Conservation (phyloP, 2,797 vertebrate species). For the Poecilia gillii region DNA sequence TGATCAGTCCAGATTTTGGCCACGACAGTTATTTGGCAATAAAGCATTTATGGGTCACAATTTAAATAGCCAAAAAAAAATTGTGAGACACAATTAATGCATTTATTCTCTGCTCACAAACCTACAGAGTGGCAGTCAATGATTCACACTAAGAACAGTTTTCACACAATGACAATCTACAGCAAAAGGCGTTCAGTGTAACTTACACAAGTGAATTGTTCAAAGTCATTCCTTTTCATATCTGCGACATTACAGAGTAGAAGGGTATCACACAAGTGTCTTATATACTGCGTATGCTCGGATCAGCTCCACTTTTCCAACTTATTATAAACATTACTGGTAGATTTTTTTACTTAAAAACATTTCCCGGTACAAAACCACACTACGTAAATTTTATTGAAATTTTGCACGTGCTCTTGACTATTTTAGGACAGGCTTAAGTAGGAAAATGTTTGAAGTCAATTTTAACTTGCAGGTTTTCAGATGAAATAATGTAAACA, state of each 20-base stretch:
- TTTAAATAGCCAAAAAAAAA: conserved; percentile 49
- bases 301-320: conserved; percentile 10
- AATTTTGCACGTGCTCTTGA: conserved; percentile 29
- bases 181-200: conserved; percentile 46
- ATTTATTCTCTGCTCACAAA: conserved; percentile 34
- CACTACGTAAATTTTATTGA: background rate
- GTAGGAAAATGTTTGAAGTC: conserved; percentile 8
- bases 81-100: conserved; percentile 47
- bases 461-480: conserved; percentile 26
- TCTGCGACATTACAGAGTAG: background rate
- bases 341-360: conserved; percentile 23
- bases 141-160: conserved; percentile 61
- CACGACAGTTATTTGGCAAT: conserved; percentile 50
- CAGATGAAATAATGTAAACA: background rate
- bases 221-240: conserved; percentile 26
- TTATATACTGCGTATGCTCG: conserved; percentile 7
- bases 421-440: background rate
- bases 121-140: conserved; percentile 45
- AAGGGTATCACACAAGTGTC: conserved; percentile 1
- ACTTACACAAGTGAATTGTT: conserved; percentile 62
- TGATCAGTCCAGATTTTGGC: conserved; percentile 59
- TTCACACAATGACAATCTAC: conserved; percentile 49
- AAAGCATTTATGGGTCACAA: conserved; percentile 49
- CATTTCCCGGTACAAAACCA: conserved; percentile 12
- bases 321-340: conserved; percentile 17